phyloP scores from a whole-genome alignment of 2,888 invertebrate genomes.

The Lingula anatina region DNA sequence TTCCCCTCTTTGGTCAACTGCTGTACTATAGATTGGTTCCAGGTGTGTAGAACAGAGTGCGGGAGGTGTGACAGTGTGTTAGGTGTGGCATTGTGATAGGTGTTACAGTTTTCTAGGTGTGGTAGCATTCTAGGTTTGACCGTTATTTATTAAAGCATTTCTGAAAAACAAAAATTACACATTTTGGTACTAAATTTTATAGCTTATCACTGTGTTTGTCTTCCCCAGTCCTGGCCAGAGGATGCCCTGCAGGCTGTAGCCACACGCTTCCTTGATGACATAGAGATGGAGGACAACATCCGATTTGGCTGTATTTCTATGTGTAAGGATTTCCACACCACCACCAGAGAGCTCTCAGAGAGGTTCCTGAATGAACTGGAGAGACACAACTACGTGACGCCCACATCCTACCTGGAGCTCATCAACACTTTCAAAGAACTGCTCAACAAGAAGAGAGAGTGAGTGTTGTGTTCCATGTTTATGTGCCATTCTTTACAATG shows the following conservation, averaged over 20 bases:
- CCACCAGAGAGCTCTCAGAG: constrained; percentile 66
- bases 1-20: constrained; percentile 92
- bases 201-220: no score
- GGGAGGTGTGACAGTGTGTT: no score
- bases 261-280: constrained; percentile 71
- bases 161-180: no score
- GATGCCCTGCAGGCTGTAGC: constrained; percentile 88
- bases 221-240: constrained; percentile 86
- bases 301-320: constrained; percentile 72
- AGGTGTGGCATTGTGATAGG: not conserved
- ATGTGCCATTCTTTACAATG: not conserved
- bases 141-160: no score
- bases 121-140: no score
- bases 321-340: constrained; percentile 84
- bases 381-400: constrained; percentile 83
- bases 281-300: constrained; percentile 72
- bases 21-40: constrained; percentile 95
- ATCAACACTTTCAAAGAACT: constrained; percentile 84
- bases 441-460: constrained; percentile 70
- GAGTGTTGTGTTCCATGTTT: constrained; percentile 52
- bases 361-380: constrained; percentile 61
- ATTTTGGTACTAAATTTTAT: no score
- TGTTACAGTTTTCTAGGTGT: no score
- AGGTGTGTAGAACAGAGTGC: constrained; percentile 57
- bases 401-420: constrained; percentile 86